Evolutionary conservation across 2,888 invertebrate species (phyloP), one percentile per base, ranked within the genome.

Genomic region (Dicyrtoma fusca): DNA sequence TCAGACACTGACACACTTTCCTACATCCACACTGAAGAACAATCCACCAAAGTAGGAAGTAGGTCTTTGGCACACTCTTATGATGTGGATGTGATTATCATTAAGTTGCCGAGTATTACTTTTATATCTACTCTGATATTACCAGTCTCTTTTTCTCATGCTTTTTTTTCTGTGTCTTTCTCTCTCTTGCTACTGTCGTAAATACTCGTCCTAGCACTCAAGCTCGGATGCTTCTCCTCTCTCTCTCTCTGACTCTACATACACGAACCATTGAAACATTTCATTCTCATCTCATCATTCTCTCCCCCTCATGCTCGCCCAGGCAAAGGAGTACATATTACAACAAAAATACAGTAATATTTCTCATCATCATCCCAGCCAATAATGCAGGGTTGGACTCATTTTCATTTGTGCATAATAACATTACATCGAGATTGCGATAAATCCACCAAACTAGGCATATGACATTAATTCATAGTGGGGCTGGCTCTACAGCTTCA

Each of bases 1-100:
- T 68, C 77, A 77, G 79, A 78, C 78, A 77, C 75, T 77, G 80
- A 78, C 80, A 77, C 57, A 80, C 78, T 80, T 80, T 80, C 80
- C 80, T 77, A 80, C 75, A 78, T 79, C 69, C 71, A 64, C 57
- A 64, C 47, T 51, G 14, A n/a, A 19, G 57, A 72, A 53, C 17
- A 23, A 59, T 69, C 47, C 57, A 62, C 49, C 61, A 59, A 74
- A 77, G 75, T 77, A 79, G 77, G 79, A 79, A 79, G 79, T 79
- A 79, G 79, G 79, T 77, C 77, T 76, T 78, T 78, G 79, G 79
- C 77, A 76, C 77, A 78, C 77, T 75, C 51, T 65, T 21, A 53
- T 55, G 17, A 68, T 68, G 42, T 57, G 68, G 21, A 68, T 68
- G 55, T 68, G 57, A 68, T 68, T 57, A 68, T 68, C 68, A 68